Base-by-base conservation (phyloP, 2,888 invertebrate species). In the Tetranychus piercei region DNA sequence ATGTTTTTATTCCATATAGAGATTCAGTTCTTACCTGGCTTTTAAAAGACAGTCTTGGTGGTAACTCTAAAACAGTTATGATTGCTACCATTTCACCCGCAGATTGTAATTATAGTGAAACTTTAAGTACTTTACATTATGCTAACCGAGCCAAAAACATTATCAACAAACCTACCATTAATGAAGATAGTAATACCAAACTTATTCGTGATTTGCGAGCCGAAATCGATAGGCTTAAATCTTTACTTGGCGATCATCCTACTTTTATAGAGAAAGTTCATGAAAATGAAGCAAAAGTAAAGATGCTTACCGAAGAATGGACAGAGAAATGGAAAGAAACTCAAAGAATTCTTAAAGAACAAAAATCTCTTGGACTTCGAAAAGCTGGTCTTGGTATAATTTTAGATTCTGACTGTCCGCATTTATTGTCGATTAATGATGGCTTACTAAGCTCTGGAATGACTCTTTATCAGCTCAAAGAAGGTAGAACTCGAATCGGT, bases 1-100 rank as follows among this genome's bases (percentile, higher is more conserved):
- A 22, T 34, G 82, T 88, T 78, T 91, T 91, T 83, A 91, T 92
- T 79, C 92, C 92, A 4, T 92, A 92, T 83, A 85, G 92, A 8
- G 91, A 92, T 83, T 92, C 92, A 0, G 90, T 91, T 64, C 86
- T 92, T 18, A 92, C 92, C 4, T 92, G 92, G 91, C 83, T 92
- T 75, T 85, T 92, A 8, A 92, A 91, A 82, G 92, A 92, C 80
- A 91, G 91, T 77, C 84, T 92, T 73, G 92, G 92, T 0, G 92
- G 92, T 1, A 92, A 92, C 83, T 90, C 91, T 15, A 92, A 92
- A 82, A 92, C 92, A 0, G 91, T 92, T 77, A 92, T 92, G 92
- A 90, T 92, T 77, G 92, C 92, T 44, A 90, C 82, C 34, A 86
- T 89, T 78, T 88, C 88, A 0, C 90, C 90, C 0, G 90, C 90